phyloP scores from a whole-genome alignment of 2,888 invertebrate species.

The Embidobia sp. region DNA sequence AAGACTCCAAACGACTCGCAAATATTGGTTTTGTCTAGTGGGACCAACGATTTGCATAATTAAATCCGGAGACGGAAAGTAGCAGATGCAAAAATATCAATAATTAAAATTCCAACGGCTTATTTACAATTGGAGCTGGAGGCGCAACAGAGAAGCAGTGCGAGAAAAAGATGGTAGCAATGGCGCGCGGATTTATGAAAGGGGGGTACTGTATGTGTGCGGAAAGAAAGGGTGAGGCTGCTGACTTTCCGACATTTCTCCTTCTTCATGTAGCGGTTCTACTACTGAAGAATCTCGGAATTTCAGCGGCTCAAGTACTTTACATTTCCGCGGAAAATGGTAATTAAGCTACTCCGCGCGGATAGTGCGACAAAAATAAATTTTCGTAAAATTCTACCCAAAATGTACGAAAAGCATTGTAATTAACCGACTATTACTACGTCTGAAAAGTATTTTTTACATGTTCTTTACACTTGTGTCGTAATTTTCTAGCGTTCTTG shows the following conservation, averaged over 20 bases:
- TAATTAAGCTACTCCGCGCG: constrained; percentile 58
- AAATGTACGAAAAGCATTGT: constrained; percentile 34
- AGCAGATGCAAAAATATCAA: constrained; percentile 74
- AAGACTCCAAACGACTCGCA: constrained; percentile 63
- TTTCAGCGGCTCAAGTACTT: constrained; percentile 57
- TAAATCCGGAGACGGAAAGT: constrained; percentile 73
- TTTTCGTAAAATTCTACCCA: constrained; percentile 29
- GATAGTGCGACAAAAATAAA: constrained; percentile 57
- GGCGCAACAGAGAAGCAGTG: constrained; percentile 32
- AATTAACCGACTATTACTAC: constrained; percentile 46
- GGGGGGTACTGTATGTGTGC: constrained; percentile 61
- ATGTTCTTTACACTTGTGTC: constrained; percentile 8
- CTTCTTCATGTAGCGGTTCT: constrained; percentile 52
- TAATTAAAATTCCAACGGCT: constrained; percentile 77
- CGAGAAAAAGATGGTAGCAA: constrained; percentile 45
- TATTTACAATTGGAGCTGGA: constrained; percentile 73
- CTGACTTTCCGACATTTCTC: constrained; percentile 51
- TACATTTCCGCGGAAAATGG: constrained; percentile 57
- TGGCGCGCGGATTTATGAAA: constrained; percentile 71
- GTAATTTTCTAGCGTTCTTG: too few relatives aligned
- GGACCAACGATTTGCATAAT: constrained; percentile 78
- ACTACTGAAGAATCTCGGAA: constrained; percentile 45
- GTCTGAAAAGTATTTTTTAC: neutral
- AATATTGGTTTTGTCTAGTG: constrained; percentile 80
- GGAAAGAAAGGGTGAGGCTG: constrained; percentile 47